These are phyloP conservation scores for Sciurus vulgaris DNA, from an alignment of 2,797 vertebrate genomes.

Conservation along the genomic window DNA sequence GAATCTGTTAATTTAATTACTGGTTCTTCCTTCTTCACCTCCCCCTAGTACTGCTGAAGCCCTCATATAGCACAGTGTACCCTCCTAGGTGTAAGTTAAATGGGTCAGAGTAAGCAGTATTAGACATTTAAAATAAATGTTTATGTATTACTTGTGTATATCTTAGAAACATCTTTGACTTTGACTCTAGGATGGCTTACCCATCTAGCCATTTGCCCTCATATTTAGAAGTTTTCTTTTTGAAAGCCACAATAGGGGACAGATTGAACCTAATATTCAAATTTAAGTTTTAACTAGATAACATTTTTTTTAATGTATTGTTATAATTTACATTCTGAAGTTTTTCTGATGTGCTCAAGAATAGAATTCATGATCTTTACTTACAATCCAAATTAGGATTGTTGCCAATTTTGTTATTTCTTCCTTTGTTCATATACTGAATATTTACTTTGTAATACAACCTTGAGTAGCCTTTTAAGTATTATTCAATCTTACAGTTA, in stretches of 20 bases:
- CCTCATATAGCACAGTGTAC: background rate
- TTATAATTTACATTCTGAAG: slow-evolving; percentile 30
- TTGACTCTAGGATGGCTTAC: background rate
- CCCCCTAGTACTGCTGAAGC: background rate
- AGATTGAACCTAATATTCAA: slow-evolving; percentile 38
- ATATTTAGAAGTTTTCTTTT: slow-evolving; percentile 40
- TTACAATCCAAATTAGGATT: slow-evolving; percentile 30
- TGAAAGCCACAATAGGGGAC: background rate
- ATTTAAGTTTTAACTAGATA: slow-evolving; percentile 36
- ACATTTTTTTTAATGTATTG: background rate
- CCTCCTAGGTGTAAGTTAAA: background rate
- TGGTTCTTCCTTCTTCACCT: background rate
- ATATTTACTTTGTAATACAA: slow-evolving; percentile 22
- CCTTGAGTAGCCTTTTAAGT: slow-evolving; percentile 36
- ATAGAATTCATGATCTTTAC: slow-evolving; percentile 26
- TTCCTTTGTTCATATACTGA: slow-evolving; percentile 36
- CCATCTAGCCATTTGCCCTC: background rate
- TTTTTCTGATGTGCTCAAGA: background rate
- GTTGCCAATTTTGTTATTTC: slow-evolving; percentile 8
- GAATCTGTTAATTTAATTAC: background rate
- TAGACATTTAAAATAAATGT: slow-evolving; percentile 1
- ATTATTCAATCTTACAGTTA: background rate
- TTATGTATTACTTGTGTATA: background rate
- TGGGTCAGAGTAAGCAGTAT: background rate
- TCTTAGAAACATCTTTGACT: slow-evolving; percentile 3